Evolutionary conservation across 2,113 vertebrate species (phyloP).

Genomic region (Hepsetus odoe): DNA sequence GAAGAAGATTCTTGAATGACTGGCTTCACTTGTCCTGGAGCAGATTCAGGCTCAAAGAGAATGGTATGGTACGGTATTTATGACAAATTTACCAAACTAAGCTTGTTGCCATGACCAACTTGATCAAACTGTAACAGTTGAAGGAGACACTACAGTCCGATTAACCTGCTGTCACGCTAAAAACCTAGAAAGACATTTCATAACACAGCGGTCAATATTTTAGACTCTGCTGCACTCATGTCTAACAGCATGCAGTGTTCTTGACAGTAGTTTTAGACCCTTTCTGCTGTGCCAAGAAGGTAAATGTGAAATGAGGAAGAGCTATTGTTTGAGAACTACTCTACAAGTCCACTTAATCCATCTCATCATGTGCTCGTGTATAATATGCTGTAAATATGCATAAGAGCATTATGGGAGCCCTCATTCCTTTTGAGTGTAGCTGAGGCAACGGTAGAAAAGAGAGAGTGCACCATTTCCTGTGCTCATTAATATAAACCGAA

Average conservation of each 20-base stretch:
- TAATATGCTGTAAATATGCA: constrained; percentile 62
- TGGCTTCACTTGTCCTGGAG: not conserved
- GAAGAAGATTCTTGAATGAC: not conserved
- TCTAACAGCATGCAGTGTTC: not conserved
- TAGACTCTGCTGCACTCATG: not conserved
- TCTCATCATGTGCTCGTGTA: constrained; percentile 55
- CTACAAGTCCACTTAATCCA: constrained; percentile 55
- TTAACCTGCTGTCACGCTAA: not conserved
- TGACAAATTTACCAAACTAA: not conserved
- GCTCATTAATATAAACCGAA: constrained; percentile 71
- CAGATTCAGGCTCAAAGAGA: not conserved
- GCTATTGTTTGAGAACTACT: constrained; percentile 38
- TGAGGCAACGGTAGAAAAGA: constrained; percentile 44
- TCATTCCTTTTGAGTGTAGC: constrained; percentile 52
- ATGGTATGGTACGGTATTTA: not conserved
- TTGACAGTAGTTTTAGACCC: not conserved
- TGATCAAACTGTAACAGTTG: not conserved
- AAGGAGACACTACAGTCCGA: too few relatives aligned
- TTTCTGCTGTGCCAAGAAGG: constrained; percentile 47
- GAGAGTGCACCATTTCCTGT: constrained; percentile 60
- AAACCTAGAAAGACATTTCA: not conserved
- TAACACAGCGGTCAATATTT: not conserved
- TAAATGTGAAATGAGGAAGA: constrained; percentile 43
- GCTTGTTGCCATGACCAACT: not conserved
- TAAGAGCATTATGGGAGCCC: constrained; percentile 48